Conservation (phyloP, 2,888 invertebrate species). For the Nesidiocoris tenuis region DNA sequence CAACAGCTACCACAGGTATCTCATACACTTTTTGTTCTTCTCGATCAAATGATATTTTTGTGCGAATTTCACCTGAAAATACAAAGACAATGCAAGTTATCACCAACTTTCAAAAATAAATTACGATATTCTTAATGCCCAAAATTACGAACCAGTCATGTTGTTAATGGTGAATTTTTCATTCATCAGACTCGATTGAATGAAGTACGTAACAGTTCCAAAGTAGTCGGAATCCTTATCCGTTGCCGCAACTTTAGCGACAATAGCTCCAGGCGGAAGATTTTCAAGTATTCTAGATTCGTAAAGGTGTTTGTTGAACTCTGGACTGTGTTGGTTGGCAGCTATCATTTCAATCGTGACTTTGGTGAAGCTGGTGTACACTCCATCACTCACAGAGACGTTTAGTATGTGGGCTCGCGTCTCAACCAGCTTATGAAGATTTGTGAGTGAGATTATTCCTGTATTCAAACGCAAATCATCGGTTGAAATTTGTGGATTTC, state of each 20-base stretch:
- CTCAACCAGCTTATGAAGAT: constrained; percentile 71
- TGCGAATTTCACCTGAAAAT: constrained; percentile 66
- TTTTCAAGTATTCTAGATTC: constrained; percentile 82
- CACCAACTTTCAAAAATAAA: background rate
- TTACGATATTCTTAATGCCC: background rate
- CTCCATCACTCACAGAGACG: constrained; percentile 93
- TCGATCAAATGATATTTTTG: constrained; percentile 80
- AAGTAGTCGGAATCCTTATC: constrained; percentile 61
- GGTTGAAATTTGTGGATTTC: background rate
- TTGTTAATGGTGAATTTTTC: constrained; percentile 74
- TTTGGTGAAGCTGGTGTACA: constrained; percentile 85
- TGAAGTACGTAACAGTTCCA: constrained; percentile 70
- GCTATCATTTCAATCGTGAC: constrained; percentile 75
- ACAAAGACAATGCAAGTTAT: background rate
- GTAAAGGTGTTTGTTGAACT: constrained; percentile 73
- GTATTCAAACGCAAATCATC: too few species aligned
- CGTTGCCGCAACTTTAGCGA: constrained; percentile 74
- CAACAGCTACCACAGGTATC: constrained; percentile 84
- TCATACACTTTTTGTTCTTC: constrained; percentile 83
- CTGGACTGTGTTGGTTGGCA: constrained; percentile 76
- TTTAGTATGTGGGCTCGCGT: constrained; percentile 67
- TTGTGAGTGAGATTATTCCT: constrained; percentile 68
- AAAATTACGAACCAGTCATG: constrained; percentile 58
- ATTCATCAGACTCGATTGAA: constrained; percentile 72
- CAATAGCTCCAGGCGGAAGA: constrained; percentile 69